phyloP scores from a whole-genome alignment of 2,113 vertebrate genomes.

The Salminus brasiliensis region DNA sequence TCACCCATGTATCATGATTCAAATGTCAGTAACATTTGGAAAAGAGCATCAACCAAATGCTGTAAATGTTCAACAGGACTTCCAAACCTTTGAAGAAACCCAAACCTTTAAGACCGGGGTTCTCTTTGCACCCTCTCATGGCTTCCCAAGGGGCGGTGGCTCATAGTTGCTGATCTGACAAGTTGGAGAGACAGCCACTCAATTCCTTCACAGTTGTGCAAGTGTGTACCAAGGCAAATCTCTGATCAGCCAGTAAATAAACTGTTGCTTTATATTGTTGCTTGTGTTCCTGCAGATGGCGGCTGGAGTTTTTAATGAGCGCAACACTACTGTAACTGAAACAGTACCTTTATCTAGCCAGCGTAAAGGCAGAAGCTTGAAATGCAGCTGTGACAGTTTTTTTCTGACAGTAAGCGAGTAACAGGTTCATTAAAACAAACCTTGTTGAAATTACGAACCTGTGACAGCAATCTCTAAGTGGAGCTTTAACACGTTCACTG shows the following conservation, averaged over 20 bases:
- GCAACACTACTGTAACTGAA: background rate
- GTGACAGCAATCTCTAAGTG: background rate
- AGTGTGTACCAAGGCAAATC: background rate
- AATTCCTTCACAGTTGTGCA: background rate
- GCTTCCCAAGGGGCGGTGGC: too few species aligned
- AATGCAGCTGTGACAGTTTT: constrained; percentile 2
- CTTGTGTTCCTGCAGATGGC: background rate
- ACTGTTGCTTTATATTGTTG: background rate
- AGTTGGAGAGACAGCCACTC: too few species aligned
- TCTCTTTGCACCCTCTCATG: too few species aligned
- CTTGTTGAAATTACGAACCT: background rate
- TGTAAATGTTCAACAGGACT: too few species aligned
- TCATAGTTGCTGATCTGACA: too few species aligned
- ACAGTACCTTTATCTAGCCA: background rate
- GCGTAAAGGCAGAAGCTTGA: background rate
- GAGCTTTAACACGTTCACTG: background rate
- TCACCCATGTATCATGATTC: too few species aligned
- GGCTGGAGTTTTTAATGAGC: background rate
- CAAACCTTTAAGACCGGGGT: too few species aligned
- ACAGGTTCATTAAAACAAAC: background rate
- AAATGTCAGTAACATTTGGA: too few species aligned
- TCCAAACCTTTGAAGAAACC: too few species aligned
- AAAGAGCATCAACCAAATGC: too few species aligned
- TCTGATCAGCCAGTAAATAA: too few species aligned
- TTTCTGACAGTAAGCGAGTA: background rate